Percentiles rank a stretch among this genome's conserved stretches.
Evolutionary conservation across 64 coral and sea anemone genomes (phyloP).

Genomic region (Montipora capricornis): DNA sequence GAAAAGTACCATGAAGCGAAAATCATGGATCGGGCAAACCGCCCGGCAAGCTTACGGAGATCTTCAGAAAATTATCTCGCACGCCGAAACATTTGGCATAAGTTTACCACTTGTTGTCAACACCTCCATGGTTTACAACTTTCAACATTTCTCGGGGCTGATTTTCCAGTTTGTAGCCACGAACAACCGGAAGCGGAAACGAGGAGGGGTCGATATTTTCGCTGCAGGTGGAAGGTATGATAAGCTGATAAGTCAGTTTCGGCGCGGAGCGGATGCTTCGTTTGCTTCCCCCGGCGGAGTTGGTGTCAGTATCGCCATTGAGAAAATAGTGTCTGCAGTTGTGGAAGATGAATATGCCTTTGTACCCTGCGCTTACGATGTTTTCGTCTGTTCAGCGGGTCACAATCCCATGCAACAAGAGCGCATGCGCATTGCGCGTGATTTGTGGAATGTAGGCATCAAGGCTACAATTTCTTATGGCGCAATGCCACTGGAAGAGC

Average conservation of each 20-base stretch:
- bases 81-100: constrained; percentile 63
- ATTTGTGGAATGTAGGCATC: constrained; percentile 81
- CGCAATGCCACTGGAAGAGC: constrained; percentile 73
- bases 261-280: constrained; percentile 56
- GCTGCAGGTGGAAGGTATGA: constrained; percentile 96
- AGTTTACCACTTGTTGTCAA: constrained; percentile 70
- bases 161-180: constrained; percentile 96
- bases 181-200: constrained; percentile 87
- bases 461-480: constrained; percentile 79
- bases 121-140: constrained; percentile 91
- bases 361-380: constrained; percentile 70
- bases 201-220: constrained; percentile 90
- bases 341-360: constrained; percentile 54
- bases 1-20: constrained; percentile 62
- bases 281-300: constrained; percentile 73
- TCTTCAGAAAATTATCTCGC: constrained; percentile 49
- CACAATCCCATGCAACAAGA: constrained; percentile 71
- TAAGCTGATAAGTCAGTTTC: constrained; percentile 83
- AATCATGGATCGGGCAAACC: constrained; percentile 16
- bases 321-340: constrained; percentile 90
- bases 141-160: constrained; percentile 92
- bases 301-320: constrained; percentile 85
- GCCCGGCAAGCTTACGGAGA: constrained; percentile 50
- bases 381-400: constrained; percentile 85
- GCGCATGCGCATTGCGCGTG: constrained; percentile 84